Evolutionary conservation across 2,888 invertebrate species (phyloP).

Genomic region (Thereva unica): DNA sequence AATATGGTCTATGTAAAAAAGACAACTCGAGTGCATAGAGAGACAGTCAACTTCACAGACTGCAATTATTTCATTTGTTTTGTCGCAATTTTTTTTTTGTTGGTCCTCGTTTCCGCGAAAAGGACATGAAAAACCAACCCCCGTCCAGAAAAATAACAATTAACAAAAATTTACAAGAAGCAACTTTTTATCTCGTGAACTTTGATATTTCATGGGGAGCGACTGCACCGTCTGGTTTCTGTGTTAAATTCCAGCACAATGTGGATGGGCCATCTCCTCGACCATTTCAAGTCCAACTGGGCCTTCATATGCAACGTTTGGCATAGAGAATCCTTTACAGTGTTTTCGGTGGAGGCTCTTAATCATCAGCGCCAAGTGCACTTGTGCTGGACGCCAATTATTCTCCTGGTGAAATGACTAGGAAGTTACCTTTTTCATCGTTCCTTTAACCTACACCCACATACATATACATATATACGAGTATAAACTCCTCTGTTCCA

Average conservation of each 20-base stretch:
- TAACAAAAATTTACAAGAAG: constrained; percentile 24
- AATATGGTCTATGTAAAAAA: too few relatives aligned
- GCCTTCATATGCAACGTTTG: background rate
- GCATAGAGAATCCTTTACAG: background rate
- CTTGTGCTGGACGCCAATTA: constrained; percentile 36
- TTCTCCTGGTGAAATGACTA: constrained; percentile 30
- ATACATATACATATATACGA: too few relatives aligned
- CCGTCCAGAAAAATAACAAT: background rate
- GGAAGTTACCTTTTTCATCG: constrained; percentile 21
- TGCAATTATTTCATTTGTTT: too few relatives aligned
- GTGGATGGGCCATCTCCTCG: constrained; percentile 4
- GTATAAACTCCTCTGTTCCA: too few relatives aligned
- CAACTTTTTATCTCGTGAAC: constrained; percentile 6
- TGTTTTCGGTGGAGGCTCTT: constrained; percentile 28
- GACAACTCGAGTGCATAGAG: too few relatives aligned
- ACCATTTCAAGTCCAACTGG: background rate
- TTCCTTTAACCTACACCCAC: background rate
- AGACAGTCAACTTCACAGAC: too few relatives aligned
- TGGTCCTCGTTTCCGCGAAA: constrained; percentile 7
- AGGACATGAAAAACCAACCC: background rate
- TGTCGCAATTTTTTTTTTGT: constrained; percentile 1
- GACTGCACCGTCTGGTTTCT: constrained; percentile 13
- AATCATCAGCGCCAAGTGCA: constrained; percentile 35
- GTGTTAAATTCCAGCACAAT: constrained; percentile 2
- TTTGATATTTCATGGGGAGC: constrained; percentile 7